A percentile compares a stretch with the other conserved stretches of the same genome.
phyloP scores from a whole-genome alignment of 2,113 vertebrate species.

The Cephalopterus ornatus region DNA sequence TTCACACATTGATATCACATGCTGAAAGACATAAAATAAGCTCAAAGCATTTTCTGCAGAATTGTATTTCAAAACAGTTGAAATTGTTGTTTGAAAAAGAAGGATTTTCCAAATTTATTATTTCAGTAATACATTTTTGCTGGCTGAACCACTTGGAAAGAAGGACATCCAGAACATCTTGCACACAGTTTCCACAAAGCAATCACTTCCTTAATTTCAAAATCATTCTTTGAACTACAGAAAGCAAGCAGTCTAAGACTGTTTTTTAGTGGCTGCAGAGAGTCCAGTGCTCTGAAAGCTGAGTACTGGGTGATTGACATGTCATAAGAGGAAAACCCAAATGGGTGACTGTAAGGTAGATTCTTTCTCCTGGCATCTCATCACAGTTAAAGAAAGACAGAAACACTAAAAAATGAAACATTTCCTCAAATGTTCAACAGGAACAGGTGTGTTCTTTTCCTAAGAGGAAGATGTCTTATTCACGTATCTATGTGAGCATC shows the following conservation, averaged over 20 bases:
- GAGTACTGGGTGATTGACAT: rapidly evolving
- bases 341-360: neutral
- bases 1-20: neutral
- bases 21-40: neutral
- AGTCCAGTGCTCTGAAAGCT: neutral
- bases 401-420: neutral
- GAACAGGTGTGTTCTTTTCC: neutral
- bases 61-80: neutral
- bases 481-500: neutral
- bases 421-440: neutral
- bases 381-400: neutral
- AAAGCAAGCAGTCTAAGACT: neutral
- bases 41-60: neutral
- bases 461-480: neutral
- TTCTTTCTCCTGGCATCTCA: neutral
- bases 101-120: neutral
- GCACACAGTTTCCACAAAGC: neutral
- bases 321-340: neutral
- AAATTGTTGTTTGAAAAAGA: neutral
- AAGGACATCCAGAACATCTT: neutral
- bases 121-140: neutral
- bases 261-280: neutral
- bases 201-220: neutral
- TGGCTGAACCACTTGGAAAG: neutral
- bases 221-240: neutral